Evolutionary conservation across 2,888 invertebrate species (phyloP), one percentile per base, ranked within the genome.

Genomic region (Agriopis aurantiaria): DNA sequence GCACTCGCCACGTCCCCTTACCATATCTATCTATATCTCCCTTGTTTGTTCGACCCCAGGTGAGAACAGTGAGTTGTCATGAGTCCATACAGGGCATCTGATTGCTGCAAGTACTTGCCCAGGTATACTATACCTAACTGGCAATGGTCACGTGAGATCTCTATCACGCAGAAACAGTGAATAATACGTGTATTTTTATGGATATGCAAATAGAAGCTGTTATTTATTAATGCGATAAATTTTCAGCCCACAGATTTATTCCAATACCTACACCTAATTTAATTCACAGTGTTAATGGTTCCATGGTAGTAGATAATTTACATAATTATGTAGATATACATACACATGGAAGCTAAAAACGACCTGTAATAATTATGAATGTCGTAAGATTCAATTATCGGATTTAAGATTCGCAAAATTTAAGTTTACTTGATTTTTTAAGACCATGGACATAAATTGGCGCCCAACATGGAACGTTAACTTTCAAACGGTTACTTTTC

Each of bases 131-230:
- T 46, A 23, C 23, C 23, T 58, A 74, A 77, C 74, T 72, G 64
- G 64, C 65, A 7, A 43, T 12, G 17, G 48, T 65, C 77, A 75
- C 77, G 77, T 65, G 73, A 77, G 77, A 77, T 77, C 64, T 12
- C 0, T 71, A 75, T 77, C 77, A 66, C 45, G 56, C 64, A 55
- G 59, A 67, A 67, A 63, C 56, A 53, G 69, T 64, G 65, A 64
- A 51, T 51, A 63, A 67, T 65, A 53, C 56, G 55, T 60, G 59
- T 69, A 63, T 71, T 75, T 73, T 73, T 77, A 77, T 77, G 67
- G 60, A 72, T 69, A 74, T 74, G 73, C 65, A 70, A 73, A 75
- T 77, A 62, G 55, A 65, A 65, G 55, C 63, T 48, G 63, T 62
- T 74, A 65, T 62, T 70, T 62, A 69, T 73, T 69, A 62, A 55